phyloP scores from a whole-genome alignment of 2,113 vertebrate species.

The Amia ocellicauda region DNA sequence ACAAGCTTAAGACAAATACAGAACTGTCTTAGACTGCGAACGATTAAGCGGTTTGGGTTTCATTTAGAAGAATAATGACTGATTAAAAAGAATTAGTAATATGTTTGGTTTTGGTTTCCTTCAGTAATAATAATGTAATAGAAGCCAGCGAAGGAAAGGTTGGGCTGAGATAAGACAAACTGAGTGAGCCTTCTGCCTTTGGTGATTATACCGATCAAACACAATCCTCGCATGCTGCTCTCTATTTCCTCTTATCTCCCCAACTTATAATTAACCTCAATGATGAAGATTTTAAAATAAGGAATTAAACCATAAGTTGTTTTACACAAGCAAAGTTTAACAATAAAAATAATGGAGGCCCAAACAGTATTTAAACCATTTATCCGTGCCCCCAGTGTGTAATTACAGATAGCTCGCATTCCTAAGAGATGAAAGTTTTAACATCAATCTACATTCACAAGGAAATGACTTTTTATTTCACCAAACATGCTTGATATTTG shows the following conservation, averaged over 20 bases:
- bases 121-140: background rate
- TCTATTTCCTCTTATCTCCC: background rate
- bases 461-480: background rate
- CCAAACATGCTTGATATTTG: background rate
- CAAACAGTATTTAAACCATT: constrained; percentile 1
- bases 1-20: too few relatives aligned
- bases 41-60: background rate
- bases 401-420: constrained; percentile 2
- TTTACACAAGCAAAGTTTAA: background rate
- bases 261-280: constrained; percentile 1
- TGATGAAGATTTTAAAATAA: background rate
- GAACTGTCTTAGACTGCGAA: too few relatives aligned
- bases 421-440: background rate
- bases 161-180: background rate
- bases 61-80: background rate
- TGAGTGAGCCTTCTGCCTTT: too few relatives aligned
- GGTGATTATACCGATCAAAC: background rate
- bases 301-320: background rate
- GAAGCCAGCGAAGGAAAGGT: background rate
- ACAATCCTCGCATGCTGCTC: background rate
- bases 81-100: constrained; percentile 1
- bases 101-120: background rate
- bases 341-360: background rate
- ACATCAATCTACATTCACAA: background rate
- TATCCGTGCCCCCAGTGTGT: background rate